Evolutionary conservation across 2,113 vertebrate genomes (phyloP).

Genomic region (Hyperopisus bebe): DNA sequence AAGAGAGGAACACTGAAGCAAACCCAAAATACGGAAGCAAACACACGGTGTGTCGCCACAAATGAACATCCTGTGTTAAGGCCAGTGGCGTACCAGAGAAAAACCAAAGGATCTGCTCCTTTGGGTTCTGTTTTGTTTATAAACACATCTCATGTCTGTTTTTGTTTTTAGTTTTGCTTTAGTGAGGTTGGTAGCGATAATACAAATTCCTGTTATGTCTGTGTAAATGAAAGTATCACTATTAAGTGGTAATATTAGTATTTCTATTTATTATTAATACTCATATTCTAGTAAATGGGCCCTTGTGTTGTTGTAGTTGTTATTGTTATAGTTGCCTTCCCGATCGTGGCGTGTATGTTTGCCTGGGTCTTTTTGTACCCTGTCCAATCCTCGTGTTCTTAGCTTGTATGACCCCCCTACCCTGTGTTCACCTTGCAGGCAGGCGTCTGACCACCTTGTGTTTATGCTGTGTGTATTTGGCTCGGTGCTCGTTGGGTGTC

Average conservation of each 20-base stretch:
- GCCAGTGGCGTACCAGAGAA: slow-evolving; percentile 22
- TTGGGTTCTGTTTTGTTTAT: slow-evolving; percentile 21
- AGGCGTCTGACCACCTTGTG: too few species aligned
- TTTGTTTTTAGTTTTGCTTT: neutral
- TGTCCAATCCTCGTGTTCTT: too few species aligned
- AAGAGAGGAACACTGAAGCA: slow-evolving; percentile 45
- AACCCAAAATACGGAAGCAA: slow-evolving; percentile 55
- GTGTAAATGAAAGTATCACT: neutral
- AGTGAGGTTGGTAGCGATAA: neutral
- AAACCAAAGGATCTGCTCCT: neutral
- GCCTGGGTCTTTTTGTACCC: too few species aligned
- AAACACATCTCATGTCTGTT: neutral
- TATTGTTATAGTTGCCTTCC: too few species aligned
- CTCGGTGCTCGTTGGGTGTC: too few species aligned
- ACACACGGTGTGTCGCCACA: slow-evolving; percentile 43
- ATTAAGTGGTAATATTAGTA: neutral
- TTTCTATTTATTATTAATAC: neutral
- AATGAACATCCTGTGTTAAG: slow-evolving; percentile 53
- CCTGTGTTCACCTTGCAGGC: too few species aligned
- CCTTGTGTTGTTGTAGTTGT: too few species aligned
- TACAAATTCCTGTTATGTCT: neutral
- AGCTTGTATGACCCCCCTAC: too few species aligned
- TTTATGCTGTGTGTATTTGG: too few species aligned
- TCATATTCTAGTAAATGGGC: neutral
- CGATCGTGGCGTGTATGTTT: too few species aligned